phyloP scores from a whole-genome alignment of 2,113 vertebrate genomes.

The Paracanthobrama guichenoti region DNA sequence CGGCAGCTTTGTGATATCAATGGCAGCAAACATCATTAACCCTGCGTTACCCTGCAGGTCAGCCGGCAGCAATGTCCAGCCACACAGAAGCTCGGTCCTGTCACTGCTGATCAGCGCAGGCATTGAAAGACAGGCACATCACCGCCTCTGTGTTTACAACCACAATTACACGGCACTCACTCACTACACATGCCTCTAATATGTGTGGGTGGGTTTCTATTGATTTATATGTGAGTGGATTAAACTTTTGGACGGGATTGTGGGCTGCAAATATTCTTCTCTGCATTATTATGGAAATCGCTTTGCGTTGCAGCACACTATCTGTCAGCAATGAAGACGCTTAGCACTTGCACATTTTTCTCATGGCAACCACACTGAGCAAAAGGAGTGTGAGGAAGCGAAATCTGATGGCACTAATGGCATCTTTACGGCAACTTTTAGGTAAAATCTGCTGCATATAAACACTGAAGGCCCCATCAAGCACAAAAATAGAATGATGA shows the following conservation, averaged over 20 bases:
- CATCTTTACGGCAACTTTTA: not conserved
- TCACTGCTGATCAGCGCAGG: constrained; percentile 63
- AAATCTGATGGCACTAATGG: not conserved
- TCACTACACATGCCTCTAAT: constrained; percentile 6
- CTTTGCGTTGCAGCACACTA: not conserved
- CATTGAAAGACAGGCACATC: constrained; percentile 43
- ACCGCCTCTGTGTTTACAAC: constrained; percentile 7
- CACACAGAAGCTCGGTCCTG: constrained; percentile 66
- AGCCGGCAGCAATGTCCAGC: constrained; percentile 49
- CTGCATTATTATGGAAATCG: constrained; percentile 12
- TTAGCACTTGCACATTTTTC: not conserved
- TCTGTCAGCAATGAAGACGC: constrained; percentile 20
- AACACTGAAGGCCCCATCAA: not conserved
- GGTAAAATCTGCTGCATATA: not conserved
- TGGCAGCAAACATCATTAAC: constrained; percentile 47
- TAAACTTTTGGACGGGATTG: not conserved
- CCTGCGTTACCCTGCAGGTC: constrained; percentile 53
- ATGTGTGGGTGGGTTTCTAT: constrained; percentile 11
- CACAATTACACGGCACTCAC: constrained; percentile 1
- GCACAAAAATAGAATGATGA: not conserved
- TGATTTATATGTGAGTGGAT: constrained; percentile 24
- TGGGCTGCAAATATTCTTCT: constrained; percentile 16
- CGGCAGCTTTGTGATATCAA: constrained; percentile 50
- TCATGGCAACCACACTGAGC: not conserved
- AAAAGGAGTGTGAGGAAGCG: not conserved